Conservation (phyloP, 1,140 invertebrate species). For the Hylaeus anthracinus region DNA sequence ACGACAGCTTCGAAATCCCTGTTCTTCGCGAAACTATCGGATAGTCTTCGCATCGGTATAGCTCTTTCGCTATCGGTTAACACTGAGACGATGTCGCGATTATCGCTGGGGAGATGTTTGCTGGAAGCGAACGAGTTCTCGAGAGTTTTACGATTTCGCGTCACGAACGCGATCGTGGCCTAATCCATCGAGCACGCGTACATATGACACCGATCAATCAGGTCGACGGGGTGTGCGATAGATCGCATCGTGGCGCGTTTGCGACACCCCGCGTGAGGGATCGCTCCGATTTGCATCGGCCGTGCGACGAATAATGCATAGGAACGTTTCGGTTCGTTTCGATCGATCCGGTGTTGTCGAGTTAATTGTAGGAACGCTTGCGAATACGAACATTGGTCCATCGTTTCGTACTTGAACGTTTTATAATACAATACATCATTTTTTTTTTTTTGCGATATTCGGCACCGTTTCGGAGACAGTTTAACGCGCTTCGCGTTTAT, state of each 20-base stretch:
- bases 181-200: conserved; percentile 55
- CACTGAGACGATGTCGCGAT: no score
- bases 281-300: conserved; percentile 69
- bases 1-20: not conserved
- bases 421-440: no score
- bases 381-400: conserved; percentile 1
- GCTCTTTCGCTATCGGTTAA: no score
- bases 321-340: conserved; percentile 29
- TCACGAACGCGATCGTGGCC: conserved; percentile 64
- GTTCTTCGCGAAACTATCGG: no score
- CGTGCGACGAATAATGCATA: conserved; percentile 70
- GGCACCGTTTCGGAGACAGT: not conserved
- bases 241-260: conserved; percentile 57
- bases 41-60: no score
- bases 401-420: not conserved
- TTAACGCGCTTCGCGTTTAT: not conserved
- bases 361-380: conserved; percentile 34
- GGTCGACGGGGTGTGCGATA: conserved; percentile 44
- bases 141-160: conserved; percentile 57
- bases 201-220: conserved; percentile 70
- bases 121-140: not conserved
- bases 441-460: no score
- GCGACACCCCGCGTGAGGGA: conserved; percentile 58
- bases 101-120: no score
- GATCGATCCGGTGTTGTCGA: conserved; percentile 44